Evolutionary conservation across 2,113 vertebrate genomes (phyloP).

Genomic region (Anas platyrhynchos): DNA sequence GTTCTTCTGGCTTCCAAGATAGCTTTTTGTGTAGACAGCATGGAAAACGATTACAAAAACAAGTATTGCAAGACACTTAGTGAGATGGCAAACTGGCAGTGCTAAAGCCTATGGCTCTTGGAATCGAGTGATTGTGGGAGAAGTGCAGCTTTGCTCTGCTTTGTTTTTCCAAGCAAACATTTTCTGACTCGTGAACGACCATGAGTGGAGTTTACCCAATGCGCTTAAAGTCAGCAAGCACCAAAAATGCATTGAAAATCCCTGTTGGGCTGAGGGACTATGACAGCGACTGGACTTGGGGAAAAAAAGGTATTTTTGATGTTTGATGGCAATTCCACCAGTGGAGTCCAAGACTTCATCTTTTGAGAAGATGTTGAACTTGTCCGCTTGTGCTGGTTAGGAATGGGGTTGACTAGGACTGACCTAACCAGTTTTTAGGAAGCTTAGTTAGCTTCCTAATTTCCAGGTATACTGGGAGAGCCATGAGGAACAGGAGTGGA

Average conservation of each 20-base stretch:
- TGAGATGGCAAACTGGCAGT: slow-evolving; percentile 29
- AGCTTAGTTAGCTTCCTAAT: slow-evolving; percentile 2
- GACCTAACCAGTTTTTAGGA: slow-evolving; percentile 7
- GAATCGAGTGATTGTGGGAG: neutral
- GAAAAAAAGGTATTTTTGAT: neutral
- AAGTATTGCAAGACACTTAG: slow-evolving; percentile 61
- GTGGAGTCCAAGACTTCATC: neutral
- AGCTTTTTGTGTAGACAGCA: slow-evolving; percentile 49
- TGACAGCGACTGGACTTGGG: neutral
- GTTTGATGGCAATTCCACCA: neutral
- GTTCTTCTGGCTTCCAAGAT: slow-evolving; percentile 32
- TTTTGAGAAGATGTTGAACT: neutral
- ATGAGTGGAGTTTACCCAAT: neutral
- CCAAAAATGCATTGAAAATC: neutral
- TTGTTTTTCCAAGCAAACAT: neutral
- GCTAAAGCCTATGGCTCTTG: neutral
- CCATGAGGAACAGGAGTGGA: neutral
- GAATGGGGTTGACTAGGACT: neutral
- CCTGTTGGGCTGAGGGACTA: neutral
- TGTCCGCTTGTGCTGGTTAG: neutral
- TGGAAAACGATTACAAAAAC: slow-evolving; percentile 57
- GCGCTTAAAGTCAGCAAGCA: neutral
- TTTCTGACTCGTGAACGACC: neutral
- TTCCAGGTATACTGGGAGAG: neutral
- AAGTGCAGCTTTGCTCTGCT: neutral